A percentile compares a stretch with the other conserved stretches of the same genome.
These are phyloP conservation scores for Callyntrura guangdongensis DNA, from an alignment of 2,888 invertebrate species.

Conservation along the genomic window DNA sequence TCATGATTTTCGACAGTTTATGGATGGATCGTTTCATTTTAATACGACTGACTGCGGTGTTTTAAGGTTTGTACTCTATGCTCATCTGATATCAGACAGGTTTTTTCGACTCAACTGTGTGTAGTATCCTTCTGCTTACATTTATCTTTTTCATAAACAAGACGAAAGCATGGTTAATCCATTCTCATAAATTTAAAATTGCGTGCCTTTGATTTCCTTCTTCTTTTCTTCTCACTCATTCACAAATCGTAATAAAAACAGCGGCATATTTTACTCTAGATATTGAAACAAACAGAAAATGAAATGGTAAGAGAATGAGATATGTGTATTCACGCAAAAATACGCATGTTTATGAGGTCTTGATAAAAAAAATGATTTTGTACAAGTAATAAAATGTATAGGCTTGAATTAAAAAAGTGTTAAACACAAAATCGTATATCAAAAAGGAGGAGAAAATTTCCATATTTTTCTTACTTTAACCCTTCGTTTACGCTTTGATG, in stretches of 20 bases:
- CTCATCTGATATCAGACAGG: constrained; percentile 51
- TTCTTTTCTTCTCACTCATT: constrained; percentile 17
- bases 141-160: constrained; percentile 10
- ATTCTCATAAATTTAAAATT: constrained; percentile 55
- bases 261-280: neutral
- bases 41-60: neutral
- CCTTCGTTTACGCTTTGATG: neutral
- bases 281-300: constrained; percentile 17
- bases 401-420: constrained; percentile 18
- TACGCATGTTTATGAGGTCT: constrained; percentile 62
- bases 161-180: constrained; percentile 8
- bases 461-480: constrained; percentile 39
- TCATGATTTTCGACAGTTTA: constrained; percentile 50
- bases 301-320: neutral
- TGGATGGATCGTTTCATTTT: constrained; percentile 34
- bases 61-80: constrained; percentile 6
- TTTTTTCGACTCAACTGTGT: constrained; percentile 42
- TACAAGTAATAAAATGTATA: constrained; percentile 65
- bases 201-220: constrained; percentile 39
- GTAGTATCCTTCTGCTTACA: neutral
- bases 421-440: constrained; percentile 56
- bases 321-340: constrained; percentile 54
- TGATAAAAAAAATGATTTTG: constrained; percentile 59
- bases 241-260: constrained; percentile 25
- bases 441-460: constrained; percentile 62